Base-by-base conservation (phyloP, 2,888 invertebrate species). In the Ptychoptera contaminata region DNA sequence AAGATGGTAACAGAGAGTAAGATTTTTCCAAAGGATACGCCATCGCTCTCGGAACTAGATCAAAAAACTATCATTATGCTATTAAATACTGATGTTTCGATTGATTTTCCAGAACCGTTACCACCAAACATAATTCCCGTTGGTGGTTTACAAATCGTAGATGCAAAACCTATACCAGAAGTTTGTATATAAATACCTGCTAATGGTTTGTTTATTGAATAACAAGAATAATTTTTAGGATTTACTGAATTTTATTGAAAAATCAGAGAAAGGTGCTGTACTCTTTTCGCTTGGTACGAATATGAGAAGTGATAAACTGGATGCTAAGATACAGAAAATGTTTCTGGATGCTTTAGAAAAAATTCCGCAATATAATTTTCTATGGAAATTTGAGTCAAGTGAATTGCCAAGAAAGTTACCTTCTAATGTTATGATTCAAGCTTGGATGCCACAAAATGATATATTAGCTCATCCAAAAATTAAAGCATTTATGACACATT, bases 391-490 rank as follows among this genome's bases (percentile, higher is more conserved):
- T 32, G 57, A 58, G 37, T 49, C 51, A 10, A 31, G 15, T 32
- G 53, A 55, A 8, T 37, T 50, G 29, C 48, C 52, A 34, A 3
- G 47, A 0, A 53, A 59, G 9, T 51, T 61, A 16, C 65, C 69
- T 0, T 46, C 53, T 7, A 72, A 73, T 52, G 56, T 74, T 0
- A 54, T 65, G 49, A 50, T 67, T 2, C 57, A 53, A 42, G 59
- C 63, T 29, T 73, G 72, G 71, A 48, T 70, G 31, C 70, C 72
- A 0, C 72, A 73, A 48, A 65, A 62, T 44, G 71, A 71, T 50
- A 56, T 73, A 40, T 52, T 41, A 58, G 62, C 56, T 30, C 50
- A 55, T 42, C 46, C 56, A 1, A 54, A 54, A 34, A 34, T 58
- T 0, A 60, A 55, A 41, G 58, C 52, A 0, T 58, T 62, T 37